Evolutionary conservation across 1,140 invertebrate genomes (phyloP).

Genomic region (Lepidurus apus): DNA sequence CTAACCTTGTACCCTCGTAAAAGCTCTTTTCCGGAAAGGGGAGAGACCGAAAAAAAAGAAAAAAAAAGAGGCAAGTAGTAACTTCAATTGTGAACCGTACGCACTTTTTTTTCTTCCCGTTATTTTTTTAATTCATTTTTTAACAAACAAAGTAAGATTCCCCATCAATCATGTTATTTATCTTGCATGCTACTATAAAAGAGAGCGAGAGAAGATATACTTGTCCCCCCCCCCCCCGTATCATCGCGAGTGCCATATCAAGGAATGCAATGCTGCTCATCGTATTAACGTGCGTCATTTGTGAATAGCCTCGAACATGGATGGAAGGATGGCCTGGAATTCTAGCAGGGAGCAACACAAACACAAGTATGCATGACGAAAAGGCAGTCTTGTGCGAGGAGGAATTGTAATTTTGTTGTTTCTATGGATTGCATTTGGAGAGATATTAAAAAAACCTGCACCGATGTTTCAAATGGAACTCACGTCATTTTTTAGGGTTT

Average conservation of each 20-base stretch:
- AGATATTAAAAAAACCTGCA: constrained; percentile 12
- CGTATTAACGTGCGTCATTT: constrained; percentile 19
- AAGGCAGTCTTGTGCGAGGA: neutral
- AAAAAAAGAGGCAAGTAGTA: neutral
- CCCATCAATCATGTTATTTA: constrained; percentile 16
- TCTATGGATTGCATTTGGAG: constrained; percentile 7
- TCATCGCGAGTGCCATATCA: constrained; percentile 17
- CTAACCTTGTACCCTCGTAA: neutral
- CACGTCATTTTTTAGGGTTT: neutral
- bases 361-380: constrained; percentile 18
- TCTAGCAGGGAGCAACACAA: neutral
- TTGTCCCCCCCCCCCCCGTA: neutral
- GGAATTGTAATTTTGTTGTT: constrained; percentile 14
- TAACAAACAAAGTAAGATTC: neutral
- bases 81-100: constrained; percentile 3
- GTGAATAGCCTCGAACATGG: constrained; percentile 14
- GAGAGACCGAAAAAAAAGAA: no score
- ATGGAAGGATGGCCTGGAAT: constrained; percentile 12
- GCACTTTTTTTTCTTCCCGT: neutral
- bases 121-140: neutral
- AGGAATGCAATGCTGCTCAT: constrained; percentile 13
- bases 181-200: constrained; percentile 1
- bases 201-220: neutral
- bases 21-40: no score
- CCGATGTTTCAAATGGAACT: constrained; percentile 6